phyloP scores from a whole-genome alignment of 2,888 invertebrate species.

The Venusia cambrica region DNA sequence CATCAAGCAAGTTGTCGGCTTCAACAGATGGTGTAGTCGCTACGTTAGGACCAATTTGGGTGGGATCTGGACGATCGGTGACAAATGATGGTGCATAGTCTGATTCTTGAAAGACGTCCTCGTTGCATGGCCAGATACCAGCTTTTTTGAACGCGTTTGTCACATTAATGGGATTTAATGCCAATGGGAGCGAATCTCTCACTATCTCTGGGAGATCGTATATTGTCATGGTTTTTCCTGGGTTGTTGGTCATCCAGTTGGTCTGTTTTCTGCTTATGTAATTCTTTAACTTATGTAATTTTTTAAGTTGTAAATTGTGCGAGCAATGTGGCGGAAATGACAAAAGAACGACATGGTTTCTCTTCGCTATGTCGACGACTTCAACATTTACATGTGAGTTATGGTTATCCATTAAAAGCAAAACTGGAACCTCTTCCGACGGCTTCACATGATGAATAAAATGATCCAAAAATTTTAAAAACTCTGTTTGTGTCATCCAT shows the following conservation, averaged over 20 bases:
- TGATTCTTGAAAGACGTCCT: constrained; percentile 23
- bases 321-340: constrained; percentile 29
- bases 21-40: constrained; percentile 14
- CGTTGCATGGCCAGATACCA: constrained; percentile 29
- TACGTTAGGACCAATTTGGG: constrained; percentile 14
- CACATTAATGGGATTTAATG: constrained; percentile 21
- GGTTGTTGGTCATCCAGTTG: constrained; percentile 6
- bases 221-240: constrained; percentile 26
- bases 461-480: constrained; percentile 15
- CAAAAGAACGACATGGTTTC: constrained; percentile 30
- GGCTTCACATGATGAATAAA: constrained; percentile 20
- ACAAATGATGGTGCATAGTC: constrained; percentile 32
- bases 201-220: constrained; percentile 31
- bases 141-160: constrained; percentile 27
- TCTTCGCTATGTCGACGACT: constrained; percentile 18
- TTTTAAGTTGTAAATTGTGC: no score
- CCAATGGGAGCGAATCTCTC: constrained; percentile 27
- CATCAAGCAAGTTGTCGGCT: constrained; percentile 27
- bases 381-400: constrained; percentile 29
- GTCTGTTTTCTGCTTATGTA: no score
- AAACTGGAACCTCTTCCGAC: constrained; percentile 23
- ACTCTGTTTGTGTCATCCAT: constrained; percentile 16
- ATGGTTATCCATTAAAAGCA: constrained; percentile 30
- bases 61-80: constrained; percentile 27
- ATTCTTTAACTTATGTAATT: no score